Evolutionary conservation across 2,113 vertebrate species (phyloP), one percentile per base, ranked within the genome.

Genomic region (Baryphthengus martii): DNA sequence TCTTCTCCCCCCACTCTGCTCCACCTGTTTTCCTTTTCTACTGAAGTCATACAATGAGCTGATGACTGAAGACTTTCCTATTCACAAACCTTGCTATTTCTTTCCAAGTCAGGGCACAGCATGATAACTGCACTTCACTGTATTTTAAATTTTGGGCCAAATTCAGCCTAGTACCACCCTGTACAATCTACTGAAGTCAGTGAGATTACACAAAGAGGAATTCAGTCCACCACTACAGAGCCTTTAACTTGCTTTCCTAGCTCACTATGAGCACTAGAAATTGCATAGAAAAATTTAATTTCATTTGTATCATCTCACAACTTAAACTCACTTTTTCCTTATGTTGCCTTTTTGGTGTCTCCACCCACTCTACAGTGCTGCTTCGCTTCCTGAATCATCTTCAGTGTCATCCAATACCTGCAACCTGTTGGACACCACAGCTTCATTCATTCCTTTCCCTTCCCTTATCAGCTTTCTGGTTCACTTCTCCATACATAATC

Each of bases 1-100:
- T 55, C 90, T 96, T 96, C 89, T 96, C 74, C 88, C 72, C 53
- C 85, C 92, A 96, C 96, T 95, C 83, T 87, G 50, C 92, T 96
- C 89, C 95, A 97, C 96, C 96, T 96, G 96, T 96, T 97, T 97
- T 96, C 95, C 96, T 96, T 97, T 96, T 97, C 86, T 94, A 90
- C 92, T 89, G 83, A 88, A 94, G 93, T 92, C 80, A 62, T 92
- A 92, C 95, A 96, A 96, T 95, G 96, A 97, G 87, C 96, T 96
- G 93, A 95, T 66, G 95, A 95, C 86, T 96, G 95, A 97, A 96
- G 90, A 95, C 95, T 96, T 97, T 95, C 92, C 95, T 90, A 61
- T 78, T 76, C 73, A 53, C 73, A 94, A 31, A 49, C 49, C 35
- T 63, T 94, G 80, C 39, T 79, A 82, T 92, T 95, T 95, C 61